Percentiles rank a stretch among this genome's conserved stretches.
Evolutionary conservation across 1,140 invertebrate species (phyloP).

Genomic region (Chionoecetes opilio): DNA sequence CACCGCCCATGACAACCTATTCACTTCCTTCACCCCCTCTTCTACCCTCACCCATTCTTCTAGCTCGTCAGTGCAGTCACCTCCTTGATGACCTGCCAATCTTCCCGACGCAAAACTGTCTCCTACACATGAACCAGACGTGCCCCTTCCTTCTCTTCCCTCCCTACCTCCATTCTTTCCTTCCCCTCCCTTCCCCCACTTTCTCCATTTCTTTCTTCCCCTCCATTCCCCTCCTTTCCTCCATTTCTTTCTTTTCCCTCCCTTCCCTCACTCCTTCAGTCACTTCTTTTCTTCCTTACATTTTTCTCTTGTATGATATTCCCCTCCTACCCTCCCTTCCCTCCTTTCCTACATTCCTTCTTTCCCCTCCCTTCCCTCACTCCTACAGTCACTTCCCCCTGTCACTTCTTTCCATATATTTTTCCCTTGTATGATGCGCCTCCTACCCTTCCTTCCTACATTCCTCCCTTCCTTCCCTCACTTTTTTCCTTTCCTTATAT

Average conservation of each 20-base stretch:
- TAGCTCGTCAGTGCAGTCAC: no score
- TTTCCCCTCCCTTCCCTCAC: not conserved
- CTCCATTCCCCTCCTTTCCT: no score
- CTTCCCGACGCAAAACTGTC: not conserved
- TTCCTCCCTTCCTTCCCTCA: constrained; percentile 25
- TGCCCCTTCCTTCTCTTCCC: not conserved
- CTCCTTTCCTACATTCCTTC: not conserved
- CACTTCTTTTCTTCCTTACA: not conserved
- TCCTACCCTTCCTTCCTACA: no score
- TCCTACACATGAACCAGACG: not conserved
- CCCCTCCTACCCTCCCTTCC: not conserved
- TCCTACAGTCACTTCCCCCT: not conserved
- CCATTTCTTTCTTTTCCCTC: no score
- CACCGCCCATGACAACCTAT: not conserved
- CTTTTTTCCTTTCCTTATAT: no score
- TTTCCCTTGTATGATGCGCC: not conserved
- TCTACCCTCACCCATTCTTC: not conserved
- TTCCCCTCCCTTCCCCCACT: no score
- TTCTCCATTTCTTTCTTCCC: no score
- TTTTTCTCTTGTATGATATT: not conserved
- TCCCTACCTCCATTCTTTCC: no score
- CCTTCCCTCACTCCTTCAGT: not conserved
- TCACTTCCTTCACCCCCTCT: not conserved
- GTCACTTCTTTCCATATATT: not conserved
- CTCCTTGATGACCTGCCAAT: constrained; percentile 4